Base-by-base conservation (phyloP, 2,888 invertebrate genomes). In the Gari tellinella region DNA sequence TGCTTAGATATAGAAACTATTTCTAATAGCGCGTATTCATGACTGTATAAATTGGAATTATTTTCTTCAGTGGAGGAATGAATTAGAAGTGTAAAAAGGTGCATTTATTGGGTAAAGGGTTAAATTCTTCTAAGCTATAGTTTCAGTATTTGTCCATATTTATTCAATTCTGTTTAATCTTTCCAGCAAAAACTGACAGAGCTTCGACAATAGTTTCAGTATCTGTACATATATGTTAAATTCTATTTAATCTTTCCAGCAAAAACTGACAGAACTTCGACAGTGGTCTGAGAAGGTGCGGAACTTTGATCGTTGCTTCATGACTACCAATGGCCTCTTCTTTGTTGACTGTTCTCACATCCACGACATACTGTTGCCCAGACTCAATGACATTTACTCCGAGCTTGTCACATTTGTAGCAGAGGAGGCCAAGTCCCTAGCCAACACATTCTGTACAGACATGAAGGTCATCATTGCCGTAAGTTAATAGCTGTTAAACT, bases 171-270 rank as follows among this genome's bases (percentile, higher is more conserved):
- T n/a, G n/a, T n/a, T n/a, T n/a, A n/a, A n/a, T n/a, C n/a, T n/a
- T n/a, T n/a, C 8, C 81, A 91, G 91, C 90, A 91, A 91, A 89
- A 88, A 77, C 78, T 91, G 67, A 90, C 87, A 56, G 89, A 90
- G 57, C 72, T 91, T 25, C 83, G 90, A n/a, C n/a, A n/a, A n/a
- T n/a, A n/a, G n/a, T n/a, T n/a, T n/a, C n/a, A n/a, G n/a, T n/a
- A n/a, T n/a, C n/a, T n/a, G n/a, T n/a, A n/a, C n/a, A n/a, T n/a
- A n/a, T n/a, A n/a, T n/a, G n/a, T n/a, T n/a, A n/a, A n/a, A n/a
- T n/a, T n/a, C n/a, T n/a, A n/a, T n/a, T n/a, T n/a, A n/a, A n/a
- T n/a, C n/a, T n/a, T n/a, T n/a, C 8, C 81, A 91, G 91, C 90
- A 91, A 91, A 89, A 88, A 77, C 78, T 91, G 67, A 90, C 87